Evolutionary conservation across 2,113 vertebrate species (phyloP), one percentile per base, ranked within the genome.

Genomic region (Vanacampus margaritifer): DNA sequence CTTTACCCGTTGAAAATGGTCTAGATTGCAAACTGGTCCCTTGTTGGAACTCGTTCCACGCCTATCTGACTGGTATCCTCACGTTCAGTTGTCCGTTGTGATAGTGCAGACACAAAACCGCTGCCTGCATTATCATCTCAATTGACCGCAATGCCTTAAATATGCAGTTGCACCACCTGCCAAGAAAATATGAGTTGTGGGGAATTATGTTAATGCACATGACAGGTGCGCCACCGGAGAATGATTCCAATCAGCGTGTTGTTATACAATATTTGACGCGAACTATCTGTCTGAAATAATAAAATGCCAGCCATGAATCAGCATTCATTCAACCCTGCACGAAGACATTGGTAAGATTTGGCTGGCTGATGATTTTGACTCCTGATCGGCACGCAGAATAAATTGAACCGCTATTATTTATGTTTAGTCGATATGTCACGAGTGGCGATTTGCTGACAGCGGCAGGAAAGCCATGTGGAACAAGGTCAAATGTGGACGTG

Each of bases 401-500:
- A 65, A 75, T 73, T 78, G 80, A 83, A 82, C 61, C 73, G 73
- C 80, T 79, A 76, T 87, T 85, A 81, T 85, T 86, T 81, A 75
- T 80, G 69, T 82, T 70, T 72, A 79, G 74, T 85, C 87, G 85
- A 88, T 86, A 79, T 80, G 84, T 81, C 82, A 78, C 51, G 54
- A 81, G 84, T 86, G 81, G 68, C 13, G 74, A 68, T 71, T 67
- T 84, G 84, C 84, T 87, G 86, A 87, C 85, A 80, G 75, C 74
- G 69, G 82, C 83, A 80, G 75, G 58, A 79, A 72, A 26, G 65
- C 58, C 59, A 75, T 8, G 69, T 4, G 68, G 73, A 73, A 78
- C 86, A 88, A 90, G 89, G 86, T 86, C 80, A 79, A 73, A 79
- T 61, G 65, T 64, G 71, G 76, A 37, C 59, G 69, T 54, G 14